phyloP scores from a whole-genome alignment of 2,797 vertebrate genomes.

The Galago senegalensis region DNA sequence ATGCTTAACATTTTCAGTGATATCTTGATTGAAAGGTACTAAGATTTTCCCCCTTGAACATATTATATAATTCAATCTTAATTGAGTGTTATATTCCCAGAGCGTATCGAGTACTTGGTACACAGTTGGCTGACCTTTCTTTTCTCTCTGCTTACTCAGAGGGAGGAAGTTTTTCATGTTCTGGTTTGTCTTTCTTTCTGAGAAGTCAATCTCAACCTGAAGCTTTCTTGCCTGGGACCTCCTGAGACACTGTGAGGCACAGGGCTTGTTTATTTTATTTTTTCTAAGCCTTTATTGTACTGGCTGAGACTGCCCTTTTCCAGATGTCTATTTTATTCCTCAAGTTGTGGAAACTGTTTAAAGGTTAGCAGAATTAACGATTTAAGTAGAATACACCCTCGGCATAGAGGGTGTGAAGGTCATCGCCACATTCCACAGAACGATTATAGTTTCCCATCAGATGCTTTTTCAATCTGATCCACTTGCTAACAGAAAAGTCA shows the following conservation, averaged over 20 bases:
- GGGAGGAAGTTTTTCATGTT: conserved; percentile 52
- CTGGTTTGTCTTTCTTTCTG: conserved; percentile 68
- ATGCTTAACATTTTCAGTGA: neutral
- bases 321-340: conserved; percentile 84
- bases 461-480: conserved; percentile 86
- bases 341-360: conserved; percentile 79
- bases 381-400: conserved; percentile 81
- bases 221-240: conserved; percentile 66
- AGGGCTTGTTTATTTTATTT: conserved; percentile 85
- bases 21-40: neutral
- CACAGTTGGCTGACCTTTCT: conserved; percentile 63
- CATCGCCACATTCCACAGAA: conserved; percentile 75
- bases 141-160: conserved; percentile 39
- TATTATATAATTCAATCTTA: conserved; percentile 44
- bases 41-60: conserved; percentile 51
- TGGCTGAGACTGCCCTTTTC: conserved; percentile 83
- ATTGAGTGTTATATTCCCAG: conserved; percentile 36
- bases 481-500: conserved; percentile 90
- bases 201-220: conserved; percentile 74
- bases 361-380: conserved; percentile 88
- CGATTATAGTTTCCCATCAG: conserved; percentile 85
- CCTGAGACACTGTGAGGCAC: conserved; percentile 72
- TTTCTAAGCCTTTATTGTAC: conserved; percentile 77
- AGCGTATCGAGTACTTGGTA: neutral
- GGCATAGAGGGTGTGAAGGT: conserved; percentile 82